Base-by-base conservation (phyloP, 2,113 vertebrate genomes). In the Colinus virginianus region DNA sequence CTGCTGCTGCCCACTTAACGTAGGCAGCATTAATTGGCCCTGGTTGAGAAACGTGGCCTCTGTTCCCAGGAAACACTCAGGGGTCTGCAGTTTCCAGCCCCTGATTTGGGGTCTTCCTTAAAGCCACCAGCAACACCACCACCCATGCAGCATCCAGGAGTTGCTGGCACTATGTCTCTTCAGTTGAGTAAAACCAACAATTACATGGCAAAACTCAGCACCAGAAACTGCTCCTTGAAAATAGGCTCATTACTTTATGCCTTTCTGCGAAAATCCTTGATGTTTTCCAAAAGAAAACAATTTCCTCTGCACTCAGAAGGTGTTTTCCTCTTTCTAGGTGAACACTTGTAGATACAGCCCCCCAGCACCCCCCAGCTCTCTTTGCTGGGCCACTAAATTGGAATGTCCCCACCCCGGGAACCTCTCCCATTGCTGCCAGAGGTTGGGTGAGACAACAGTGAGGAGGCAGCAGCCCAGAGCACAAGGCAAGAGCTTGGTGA, bases 211-310 rank as follows among this genome's bases (percentile, higher is more conserved):
- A 36, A 81, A 30, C 82, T 55, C 64, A 20, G 0, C 13, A 13
- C 49, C 40, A 32, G 21, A 40, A 64, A n/a, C 8, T 1, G 0
- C 3, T 14, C 23, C 2, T 14, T 8, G 17, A 26, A 40, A 69
- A 66, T 0, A 1, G 3, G 18, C 1, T 9, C 7, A 61, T 48
- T 36, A 3, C 7, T 53, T 30, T 3, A 1, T 28, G 6, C 9
- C 10, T 76, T 83, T 34, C 21, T 0, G 12, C 34, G 14, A 20
- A 77, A 64, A 59, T 42, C 11, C 25, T 2, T 3, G 26, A 17
- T 46, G 32, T 19, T 14, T 18, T 42, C 22, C 32, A 11, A 43
- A 22, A 71, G n/a, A 19, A 11, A 7, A 68, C 21, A 1, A 22
- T 66, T 56, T 51, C 6, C 45, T 64, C 46, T 30, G 49, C 49